A percentile compares a stretch with the other conserved stretches of the same genome.
These are phyloP conservation scores for Prionchulus punctatus DNA, from an alignment of 2,888 invertebrate genomes.

Conservation along the genomic window DNA sequence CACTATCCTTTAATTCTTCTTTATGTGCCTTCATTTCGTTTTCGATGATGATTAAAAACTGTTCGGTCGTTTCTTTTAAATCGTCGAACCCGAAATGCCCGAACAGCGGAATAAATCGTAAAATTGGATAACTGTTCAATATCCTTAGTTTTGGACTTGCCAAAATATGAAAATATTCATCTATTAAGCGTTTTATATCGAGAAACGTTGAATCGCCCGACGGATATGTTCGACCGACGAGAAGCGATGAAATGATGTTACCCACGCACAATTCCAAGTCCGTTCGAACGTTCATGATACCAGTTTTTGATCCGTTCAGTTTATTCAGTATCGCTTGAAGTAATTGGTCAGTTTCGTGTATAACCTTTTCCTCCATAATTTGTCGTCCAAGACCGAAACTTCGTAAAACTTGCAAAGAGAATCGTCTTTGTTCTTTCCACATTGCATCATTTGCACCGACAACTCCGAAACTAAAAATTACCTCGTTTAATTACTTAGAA, in stretches of 20 bases:
- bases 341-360: neutral
- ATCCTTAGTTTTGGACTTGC: neutral
- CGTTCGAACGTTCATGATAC: too few species aligned
- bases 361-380: neutral
- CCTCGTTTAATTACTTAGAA: too few species aligned
- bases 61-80: neutral
- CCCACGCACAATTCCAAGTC: neutral
- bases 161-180: neutral
- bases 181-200: neutral
- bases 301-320: too few species aligned
- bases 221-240: neutral
- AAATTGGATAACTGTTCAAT: neutral
- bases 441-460: too few species aligned
- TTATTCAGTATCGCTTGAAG: neutral
- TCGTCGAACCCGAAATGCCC: neutral
- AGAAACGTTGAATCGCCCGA: neutral
- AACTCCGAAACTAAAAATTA: too few species aligned
- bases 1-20: neutral
- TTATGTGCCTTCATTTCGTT: neutral
- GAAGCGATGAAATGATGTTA: neutral
- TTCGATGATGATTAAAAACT: neutral
- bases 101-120: neutral
- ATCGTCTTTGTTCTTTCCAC: constrained; percentile 4
- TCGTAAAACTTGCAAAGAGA: constrained; percentile 2
- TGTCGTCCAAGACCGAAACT: constrained; percentile 2